Percentiles rank a stretch among this genome's conserved stretches.
Conservation (phyloP, 1,140 invertebrate species). For the Acromyrmex charruanus region DNA sequence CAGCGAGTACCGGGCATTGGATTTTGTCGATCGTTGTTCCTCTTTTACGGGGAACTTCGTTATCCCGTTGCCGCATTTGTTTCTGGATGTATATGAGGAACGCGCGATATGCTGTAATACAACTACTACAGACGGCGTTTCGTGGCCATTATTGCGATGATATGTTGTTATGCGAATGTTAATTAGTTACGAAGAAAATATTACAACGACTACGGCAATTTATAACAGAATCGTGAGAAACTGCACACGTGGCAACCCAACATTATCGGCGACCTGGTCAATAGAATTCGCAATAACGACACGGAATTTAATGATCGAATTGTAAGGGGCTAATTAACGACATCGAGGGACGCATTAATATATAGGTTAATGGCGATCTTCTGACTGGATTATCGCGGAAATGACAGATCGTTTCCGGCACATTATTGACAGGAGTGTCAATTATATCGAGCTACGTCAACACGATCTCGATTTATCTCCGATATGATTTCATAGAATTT, state of each 20-base stretch:
- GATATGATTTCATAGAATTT: constrained; percentile 10
- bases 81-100: neutral
- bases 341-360: neutral
- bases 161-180: neutral
- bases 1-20: constrained; percentile 44
- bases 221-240: constrained; percentile 24
- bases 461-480: neutral
- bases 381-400: constrained; percentile 13
- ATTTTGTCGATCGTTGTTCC: constrained; percentile 49
- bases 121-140: neutral
- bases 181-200: constrained; percentile 50
- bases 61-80: constrained; percentile 36
- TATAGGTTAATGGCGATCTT: neutral
- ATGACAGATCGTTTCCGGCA: constrained; percentile 7
- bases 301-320: constrained; percentile 48
- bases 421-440: neutral
- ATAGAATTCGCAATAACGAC: constrained; percentile 25
- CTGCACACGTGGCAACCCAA: neutral
- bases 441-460: constrained; percentile 1
- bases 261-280: constrained; percentile 15
- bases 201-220: neutral
- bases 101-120: neutral
- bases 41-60: constrained; percentile 34
- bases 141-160: neutral
- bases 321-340: constrained; percentile 52